Evolutionary conservation across 2,113 vertebrate genomes (phyloP).

Genomic region (Gymnocephalus cernua): DNA sequence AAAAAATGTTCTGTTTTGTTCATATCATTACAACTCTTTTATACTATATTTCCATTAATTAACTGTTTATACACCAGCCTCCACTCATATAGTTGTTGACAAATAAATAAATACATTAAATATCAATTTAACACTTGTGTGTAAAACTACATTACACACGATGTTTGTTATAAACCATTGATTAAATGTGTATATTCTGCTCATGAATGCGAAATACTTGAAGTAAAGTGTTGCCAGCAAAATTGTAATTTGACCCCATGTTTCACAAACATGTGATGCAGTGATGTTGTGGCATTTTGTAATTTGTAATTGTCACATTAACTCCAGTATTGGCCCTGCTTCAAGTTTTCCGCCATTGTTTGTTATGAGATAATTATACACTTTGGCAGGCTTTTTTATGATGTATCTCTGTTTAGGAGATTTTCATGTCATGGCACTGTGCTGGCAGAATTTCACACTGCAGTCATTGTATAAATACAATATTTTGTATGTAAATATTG

Average conservation of each 20-base stretch:
- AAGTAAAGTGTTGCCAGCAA: background rate
- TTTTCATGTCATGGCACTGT: background rate
- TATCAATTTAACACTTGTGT: background rate
- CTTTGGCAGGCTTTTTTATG: background rate
- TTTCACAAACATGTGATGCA: background rate
- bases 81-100: background rate
- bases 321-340: background rate
- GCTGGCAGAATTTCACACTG: background rate
- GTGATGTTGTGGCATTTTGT: background rate
- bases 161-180: background rate
- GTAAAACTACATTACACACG: background rate
- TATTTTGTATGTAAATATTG: background rate
- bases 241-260: background rate
- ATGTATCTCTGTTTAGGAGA: background rate
- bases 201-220: background rate
- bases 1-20: background rate
- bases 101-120: background rate
- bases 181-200: background rate
- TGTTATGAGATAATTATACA: conserved; percentile 34
- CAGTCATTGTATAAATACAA: background rate
- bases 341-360: conserved; percentile 1
- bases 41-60: background rate
- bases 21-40: background rate
- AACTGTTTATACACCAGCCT: background rate
- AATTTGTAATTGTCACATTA: conserved; percentile 35